A percentile compares a stretch with the other conserved stretches of the same genome.
phyloP scores from a whole-genome alignment of 2,888 invertebrate genomes.

The Harpagoxenus sublaevis region DNA sequence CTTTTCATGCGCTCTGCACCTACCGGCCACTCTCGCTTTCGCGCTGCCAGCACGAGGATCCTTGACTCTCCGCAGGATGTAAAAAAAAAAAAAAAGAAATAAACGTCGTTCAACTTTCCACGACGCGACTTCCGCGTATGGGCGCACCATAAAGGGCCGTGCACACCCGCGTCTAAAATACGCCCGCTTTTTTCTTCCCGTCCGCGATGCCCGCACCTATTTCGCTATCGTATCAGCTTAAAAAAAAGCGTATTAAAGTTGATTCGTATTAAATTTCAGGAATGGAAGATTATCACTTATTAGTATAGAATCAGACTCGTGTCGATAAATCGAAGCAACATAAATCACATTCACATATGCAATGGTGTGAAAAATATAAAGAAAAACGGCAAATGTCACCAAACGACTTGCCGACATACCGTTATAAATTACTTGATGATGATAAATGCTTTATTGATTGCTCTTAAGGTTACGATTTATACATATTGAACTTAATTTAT shows the following conservation, averaged over 20 bases:
- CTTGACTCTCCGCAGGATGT: slow-evolving; percentile 39
- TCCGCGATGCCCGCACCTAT: not conserved
- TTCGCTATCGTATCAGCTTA: not conserved
- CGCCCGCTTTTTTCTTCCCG: not conserved
- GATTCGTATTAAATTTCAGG: not conserved
- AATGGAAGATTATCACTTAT: not conserved
- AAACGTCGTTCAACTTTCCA: slow-evolving; percentile 57
- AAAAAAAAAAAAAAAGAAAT: slow-evolving; percentile 43
- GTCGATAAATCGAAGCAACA: not conserved
- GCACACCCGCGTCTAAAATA: slow-evolving; percentile 27
- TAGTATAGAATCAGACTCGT: not conserved
- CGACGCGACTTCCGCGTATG: slow-evolving; percentile 58
- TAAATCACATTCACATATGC: not conserved
- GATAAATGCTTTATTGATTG: not conserved
- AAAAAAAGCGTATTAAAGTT: not conserved
- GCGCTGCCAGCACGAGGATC: slow-evolving; percentile 45
- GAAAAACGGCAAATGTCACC: not conserved
- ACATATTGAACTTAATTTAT: not conserved
- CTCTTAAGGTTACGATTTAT: not conserved
- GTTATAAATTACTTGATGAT: not conserved
- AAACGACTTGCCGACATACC: not conserved
- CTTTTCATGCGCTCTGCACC: slow-evolving; percentile 57
- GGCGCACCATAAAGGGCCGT: slow-evolving; percentile 29
- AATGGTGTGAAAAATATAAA: not conserved
- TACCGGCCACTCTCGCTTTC: slow-evolving; percentile 71